Percentiles rank a stretch among this genome's conserved stretches.
Conservation (phyloP, 2,888 invertebrate species). For the Agrilus mali region DNA sequence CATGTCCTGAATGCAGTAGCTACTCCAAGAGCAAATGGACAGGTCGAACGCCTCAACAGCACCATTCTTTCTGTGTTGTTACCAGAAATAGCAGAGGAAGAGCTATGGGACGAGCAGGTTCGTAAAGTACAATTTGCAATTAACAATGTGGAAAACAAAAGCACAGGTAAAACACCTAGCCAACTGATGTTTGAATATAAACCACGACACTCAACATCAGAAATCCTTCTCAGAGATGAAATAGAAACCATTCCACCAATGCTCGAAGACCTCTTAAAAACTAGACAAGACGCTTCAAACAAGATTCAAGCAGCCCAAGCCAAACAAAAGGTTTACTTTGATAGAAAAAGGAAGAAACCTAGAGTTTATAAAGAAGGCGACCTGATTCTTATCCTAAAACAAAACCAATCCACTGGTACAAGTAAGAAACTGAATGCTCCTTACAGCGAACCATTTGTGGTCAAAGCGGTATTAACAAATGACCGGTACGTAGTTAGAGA, state of each 20-base stretch:
- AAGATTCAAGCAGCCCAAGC: constrained; percentile 2
- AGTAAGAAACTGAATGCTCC: constrained; percentile 10
- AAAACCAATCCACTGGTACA: constrained; percentile 4
- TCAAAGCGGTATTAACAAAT: constrained; percentile 11
- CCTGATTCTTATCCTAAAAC: constrained; percentile 12
- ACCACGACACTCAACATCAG: constrained; percentile 7
- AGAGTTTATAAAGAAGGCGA: constrained; percentile 9
- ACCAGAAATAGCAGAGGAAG: no score
- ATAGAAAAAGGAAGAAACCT: constrained; percentile 7
- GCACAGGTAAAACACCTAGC: no score
- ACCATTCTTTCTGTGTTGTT: no score
- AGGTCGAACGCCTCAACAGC: no score
- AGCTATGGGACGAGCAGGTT: no score
- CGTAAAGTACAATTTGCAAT: no score
- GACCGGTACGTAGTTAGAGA: constrained; percentile 12
- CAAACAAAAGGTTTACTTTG: constrained; percentile 8
- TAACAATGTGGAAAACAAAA: no score
- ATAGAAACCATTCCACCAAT: constrained; percentile 7
- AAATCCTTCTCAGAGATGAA: constrained; percentile 10
- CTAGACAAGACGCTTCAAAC: constrained; percentile 3
- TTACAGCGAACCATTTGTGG: constrained; percentile 11
- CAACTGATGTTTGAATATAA: constrained; percentile 11
- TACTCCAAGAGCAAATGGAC: no score
- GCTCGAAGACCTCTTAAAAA: constrained; percentile 6
- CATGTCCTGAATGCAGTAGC: no score